Evolutionary conservation across 2,113 vertebrate genomes (phyloP), one percentile per base, ranked within the genome.

Genomic region (Catharus minimus): DNA sequence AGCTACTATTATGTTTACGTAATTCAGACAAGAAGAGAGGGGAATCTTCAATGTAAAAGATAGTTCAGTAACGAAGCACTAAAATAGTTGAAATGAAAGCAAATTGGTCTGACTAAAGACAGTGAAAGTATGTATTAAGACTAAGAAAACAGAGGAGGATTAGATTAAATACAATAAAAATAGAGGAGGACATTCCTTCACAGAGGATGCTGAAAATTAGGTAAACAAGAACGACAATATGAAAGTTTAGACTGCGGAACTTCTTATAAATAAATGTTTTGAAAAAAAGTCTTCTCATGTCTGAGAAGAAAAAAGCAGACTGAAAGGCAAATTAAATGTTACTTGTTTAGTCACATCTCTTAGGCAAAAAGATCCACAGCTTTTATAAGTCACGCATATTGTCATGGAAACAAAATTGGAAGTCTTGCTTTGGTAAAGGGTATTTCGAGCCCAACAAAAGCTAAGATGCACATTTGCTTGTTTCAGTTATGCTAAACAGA

Each of bases 381-480:
- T 89, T 93, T 95, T 60, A 50, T 47, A 91, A 95, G 88, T 77
- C 87, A 91, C 24, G 7, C 52, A 66, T 73, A 94, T 92, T 91
- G 94, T 94, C 94, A 94, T 95, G 91, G 94, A 87, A 95, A 95
- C 91, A 89, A 90, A 93, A 82, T 58, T 85, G 64, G 55, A 87
- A 93, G 46, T 26, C n/a, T 76, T 76, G 82, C 88, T 91, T 82
- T 80, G 71, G 67, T 58, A 72, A 89, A 89, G 58, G 33, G 68
- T 82, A 89, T 94, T 96, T 93, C 0, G 1, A 78, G 71, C 82
- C 78, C 72, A 93, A 55, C 43, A 69, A 87, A 89, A 88, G 79
- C 85, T 66, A 85, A 94, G 44, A 87, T 55, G 64, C 53, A 69
- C 20, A 60, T 80, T 89, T 89, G 64, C 64, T 92, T 77, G 47